phyloP scores from a whole-genome alignment of 2,113 vertebrate species.

The Shinisaurus crocodilurus region DNA sequence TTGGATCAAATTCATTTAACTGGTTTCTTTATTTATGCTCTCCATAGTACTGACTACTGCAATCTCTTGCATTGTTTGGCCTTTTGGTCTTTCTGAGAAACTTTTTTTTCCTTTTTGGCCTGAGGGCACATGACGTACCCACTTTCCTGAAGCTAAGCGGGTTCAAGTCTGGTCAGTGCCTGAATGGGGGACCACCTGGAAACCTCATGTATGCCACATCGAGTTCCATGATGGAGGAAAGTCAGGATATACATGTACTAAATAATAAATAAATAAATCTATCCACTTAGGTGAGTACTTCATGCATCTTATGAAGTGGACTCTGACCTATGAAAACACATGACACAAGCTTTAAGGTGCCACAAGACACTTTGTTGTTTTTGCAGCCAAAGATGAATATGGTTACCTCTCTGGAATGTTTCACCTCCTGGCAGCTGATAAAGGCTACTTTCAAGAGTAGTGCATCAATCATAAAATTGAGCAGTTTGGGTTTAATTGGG shows the following conservation, averaged over 20 bases:
- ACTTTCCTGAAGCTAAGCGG: not conserved
- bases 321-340: not conserved
- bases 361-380: not conserved
- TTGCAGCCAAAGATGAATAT: not conserved
- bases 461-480: not conserved
- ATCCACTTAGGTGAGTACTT: not conserved
- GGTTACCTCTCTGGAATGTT: not conserved
- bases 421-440: not conserved
- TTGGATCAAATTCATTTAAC: not conserved
- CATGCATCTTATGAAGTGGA: not conserved
- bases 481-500: not conserved
- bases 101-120: not conserved
- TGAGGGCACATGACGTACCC: not conserved
- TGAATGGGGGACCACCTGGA: not conserved
- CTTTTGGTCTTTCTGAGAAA: not conserved
- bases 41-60: not conserved
- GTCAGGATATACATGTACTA: not conserved
- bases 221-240: not conserved
- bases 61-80: not conserved
- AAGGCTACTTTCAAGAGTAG: not conserved
- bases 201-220: not conserved
- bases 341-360: not conserved
- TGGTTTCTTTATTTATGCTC: not conserved
- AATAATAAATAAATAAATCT: not conserved
- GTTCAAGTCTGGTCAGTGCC: not conserved